Conservation (phyloP, 2,797 vertebrate species). For the Melopsittacus undulatus region DNA sequence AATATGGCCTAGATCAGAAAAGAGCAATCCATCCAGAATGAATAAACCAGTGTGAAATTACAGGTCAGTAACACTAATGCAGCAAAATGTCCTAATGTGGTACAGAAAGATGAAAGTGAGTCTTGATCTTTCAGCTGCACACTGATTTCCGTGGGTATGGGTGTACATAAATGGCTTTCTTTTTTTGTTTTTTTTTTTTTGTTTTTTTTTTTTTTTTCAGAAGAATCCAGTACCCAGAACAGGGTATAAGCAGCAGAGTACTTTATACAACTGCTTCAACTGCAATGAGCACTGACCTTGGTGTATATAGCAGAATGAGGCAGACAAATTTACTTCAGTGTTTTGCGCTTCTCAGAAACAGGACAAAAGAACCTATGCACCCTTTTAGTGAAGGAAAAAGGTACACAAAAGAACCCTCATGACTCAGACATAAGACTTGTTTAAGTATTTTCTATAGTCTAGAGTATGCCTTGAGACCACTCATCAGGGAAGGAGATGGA, state of each 20-base stretch:
- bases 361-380: neutral
- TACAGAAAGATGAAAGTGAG: neutral
- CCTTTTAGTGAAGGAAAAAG: neutral
- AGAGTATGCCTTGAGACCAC: neutral
- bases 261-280: neutral
- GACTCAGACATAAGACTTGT: neutral
- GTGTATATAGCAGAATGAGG: neutral
- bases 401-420: neutral
- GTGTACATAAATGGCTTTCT: neutral
- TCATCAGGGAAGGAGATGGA: neutral
- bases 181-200: too few species aligned
- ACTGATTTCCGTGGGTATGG: neutral
- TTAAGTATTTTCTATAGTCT: neutral
- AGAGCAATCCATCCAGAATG: neutral
- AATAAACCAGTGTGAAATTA: neutral
- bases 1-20: neutral
- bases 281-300: neutral
- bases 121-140: neutral
- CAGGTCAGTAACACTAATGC: neutral
- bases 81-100: neutral
- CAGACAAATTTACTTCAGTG: neutral
- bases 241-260: neutral
- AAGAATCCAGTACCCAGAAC: neutral
- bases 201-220: too few species aligned
- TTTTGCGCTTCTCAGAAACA: neutral